A percentile compares a stretch with the other conserved stretches of the same genome.
These are phyloP conservation scores for Myiotriccus ornatus DNA, from an alignment of 2,797 vertebrate genomes.

Conservation along the genomic window DNA sequence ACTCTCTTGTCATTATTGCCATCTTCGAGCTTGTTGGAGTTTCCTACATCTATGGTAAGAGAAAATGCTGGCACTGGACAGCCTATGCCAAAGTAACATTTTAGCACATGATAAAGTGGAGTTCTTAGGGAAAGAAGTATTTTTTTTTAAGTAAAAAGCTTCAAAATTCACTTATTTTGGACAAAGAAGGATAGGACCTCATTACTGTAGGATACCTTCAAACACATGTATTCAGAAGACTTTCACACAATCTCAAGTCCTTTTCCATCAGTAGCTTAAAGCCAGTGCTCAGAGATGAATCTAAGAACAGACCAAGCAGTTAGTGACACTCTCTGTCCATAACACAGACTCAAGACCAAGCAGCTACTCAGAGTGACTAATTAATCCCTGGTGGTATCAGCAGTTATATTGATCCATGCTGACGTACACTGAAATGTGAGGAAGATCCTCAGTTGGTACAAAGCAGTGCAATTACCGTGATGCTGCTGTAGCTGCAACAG, in stretches of 20 bases:
- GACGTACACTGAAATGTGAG: neutral
- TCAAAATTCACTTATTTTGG: neutral
- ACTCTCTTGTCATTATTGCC: slow-evolving; percentile 95
- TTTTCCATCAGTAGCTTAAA: neutral
- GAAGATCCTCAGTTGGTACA: neutral
- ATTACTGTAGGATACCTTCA: neutral
- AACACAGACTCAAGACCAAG: neutral
- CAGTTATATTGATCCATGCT: neutral
- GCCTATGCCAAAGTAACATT: neutral
- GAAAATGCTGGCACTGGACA: neutral
- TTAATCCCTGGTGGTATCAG: too few relatives aligned
- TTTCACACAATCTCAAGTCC: fast-evolving
- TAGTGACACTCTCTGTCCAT: neutral
- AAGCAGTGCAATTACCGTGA: neutral
- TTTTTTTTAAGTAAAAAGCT: neutral
- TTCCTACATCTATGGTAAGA: slow-evolving; percentile 94
- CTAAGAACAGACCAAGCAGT: neutral
- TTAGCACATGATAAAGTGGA: neutral
- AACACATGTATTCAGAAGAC: neutral
- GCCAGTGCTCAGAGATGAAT: neutral
- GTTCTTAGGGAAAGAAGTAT: neutral
- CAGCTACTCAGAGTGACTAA: neutral
- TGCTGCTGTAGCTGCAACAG: neutral
- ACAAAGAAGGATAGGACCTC: neutral
- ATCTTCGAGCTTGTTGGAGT: slow-evolving; percentile 95